Evolutionary conservation across 2,113 vertebrate genomes (phyloP), one percentile per base, ranked within the genome.

Genomic region (Boleophthalmus pectinirostris): DNA sequence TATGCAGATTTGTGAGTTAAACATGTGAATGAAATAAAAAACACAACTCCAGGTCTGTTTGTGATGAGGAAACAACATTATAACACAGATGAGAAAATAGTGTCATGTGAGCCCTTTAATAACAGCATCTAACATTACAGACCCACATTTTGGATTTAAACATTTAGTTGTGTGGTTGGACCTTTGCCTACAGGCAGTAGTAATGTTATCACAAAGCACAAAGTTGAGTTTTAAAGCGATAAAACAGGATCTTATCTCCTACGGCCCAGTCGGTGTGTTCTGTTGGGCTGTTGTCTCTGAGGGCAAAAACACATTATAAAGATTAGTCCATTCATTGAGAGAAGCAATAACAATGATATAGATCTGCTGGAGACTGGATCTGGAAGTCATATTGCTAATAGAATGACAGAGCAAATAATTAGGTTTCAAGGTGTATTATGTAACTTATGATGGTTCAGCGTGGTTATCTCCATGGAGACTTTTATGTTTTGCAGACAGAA

Each of bases 231-330:
- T 72, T 63, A 25, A 74, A 74, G 29, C 69, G 76, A 51, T 76
- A 51, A 20, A 57, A 38, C 13, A 5, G 21, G 73, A 2, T 43
- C 68, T 82, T 86, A 80, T 84, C 72, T 58, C 23, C 16, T 16
- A 74, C 74, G 81, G 69, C 69, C 74, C 53, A 29, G 7, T 64
- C 72, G 53, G 12, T 74, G 49, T 49, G 68, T 33, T 38, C 67
- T 68, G 76, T 67, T 18, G 61, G 29, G 8, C 76, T 71, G 81
- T 75, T 64, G n/a, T 54, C 43, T 83, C 24, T 54, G 51, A 66
- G 67, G 66, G 13, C 47, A 38, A 80, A 78, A 24, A 21, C 13
- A 3, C 45, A 54, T 33, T 14, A 12, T 51, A 29, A 47, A 51
- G 47, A 38, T 38, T 11, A 64, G 29, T n/a, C 33, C 23, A 5